A percentile compares a stretch with the other conserved stretches of the same genome.
Evolutionary conservation across 2,113 vertebrate species (phyloP).

Genomic region (Brachyhypopomus occidentalis): DNA sequence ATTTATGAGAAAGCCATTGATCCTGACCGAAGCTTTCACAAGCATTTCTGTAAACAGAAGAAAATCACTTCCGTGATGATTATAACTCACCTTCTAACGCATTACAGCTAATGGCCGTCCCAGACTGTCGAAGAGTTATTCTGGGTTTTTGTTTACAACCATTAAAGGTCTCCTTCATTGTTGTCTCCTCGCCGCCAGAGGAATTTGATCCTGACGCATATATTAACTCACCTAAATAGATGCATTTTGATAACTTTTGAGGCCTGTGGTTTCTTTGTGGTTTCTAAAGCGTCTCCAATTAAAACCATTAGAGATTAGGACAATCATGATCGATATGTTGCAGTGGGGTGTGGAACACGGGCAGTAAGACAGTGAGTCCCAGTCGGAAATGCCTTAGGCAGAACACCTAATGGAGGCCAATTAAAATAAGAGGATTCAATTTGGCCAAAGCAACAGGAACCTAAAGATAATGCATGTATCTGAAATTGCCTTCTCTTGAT

Average conservation of each 20-base stretch:
- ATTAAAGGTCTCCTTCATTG: conserved; percentile 29
- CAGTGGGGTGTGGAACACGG: conserved; percentile 67
- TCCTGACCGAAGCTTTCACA: neutral
- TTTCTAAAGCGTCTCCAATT: conserved; percentile 69
- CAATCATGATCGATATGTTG: conserved; percentile 71
- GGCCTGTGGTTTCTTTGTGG: conserved; percentile 59
- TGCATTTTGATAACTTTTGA: conserved; percentile 18
- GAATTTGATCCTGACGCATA: conserved; percentile 10
- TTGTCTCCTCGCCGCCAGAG: conserved; percentile 1
- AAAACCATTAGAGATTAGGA: conserved; percentile 71
- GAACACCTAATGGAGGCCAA: conserved; percentile 76
- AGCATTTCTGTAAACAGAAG: neutral
- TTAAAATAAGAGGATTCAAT: conserved; percentile 83
- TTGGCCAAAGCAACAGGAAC: conserved; percentile 77
- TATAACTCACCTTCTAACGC: neutral
- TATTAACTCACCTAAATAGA: conserved; percentile 33
- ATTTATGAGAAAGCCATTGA: neutral
- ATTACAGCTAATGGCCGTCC: neutral
- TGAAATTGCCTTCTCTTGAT: conserved; percentile 69
- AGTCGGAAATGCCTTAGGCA: conserved; percentile 69
- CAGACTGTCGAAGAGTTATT: neutral
- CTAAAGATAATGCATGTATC: conserved; percentile 75
- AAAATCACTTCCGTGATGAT: neutral
- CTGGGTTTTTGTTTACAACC: neutral
- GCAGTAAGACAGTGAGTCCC: conserved; percentile 63